Evolutionary conservation across 2,888 invertebrate species (phyloP).

Genomic region (Plutella xylostella): DNA sequence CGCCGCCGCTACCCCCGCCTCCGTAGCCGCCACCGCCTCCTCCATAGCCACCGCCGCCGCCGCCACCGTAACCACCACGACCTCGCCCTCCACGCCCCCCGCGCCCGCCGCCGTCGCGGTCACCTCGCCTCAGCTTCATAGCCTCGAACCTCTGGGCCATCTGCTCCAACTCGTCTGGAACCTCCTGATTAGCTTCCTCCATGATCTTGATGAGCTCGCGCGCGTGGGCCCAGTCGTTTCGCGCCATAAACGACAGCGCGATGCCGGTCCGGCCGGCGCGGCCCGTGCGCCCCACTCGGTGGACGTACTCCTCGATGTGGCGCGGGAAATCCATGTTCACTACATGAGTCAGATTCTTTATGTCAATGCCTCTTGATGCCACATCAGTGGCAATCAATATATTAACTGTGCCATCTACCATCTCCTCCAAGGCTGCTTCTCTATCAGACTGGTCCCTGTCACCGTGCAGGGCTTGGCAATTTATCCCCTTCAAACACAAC

Average conservation of each 20-base stretch:
- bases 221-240: conserved; percentile 86
- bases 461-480: conserved; percentile 88
- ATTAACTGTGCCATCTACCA: conserved; percentile 81
- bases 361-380: conserved; percentile 94
- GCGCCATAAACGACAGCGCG: conserved; percentile 84
- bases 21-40: not conserved
- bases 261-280: conserved; percentile 89
- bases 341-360: conserved; percentile 89
- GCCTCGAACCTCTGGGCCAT: conserved; percentile 83
- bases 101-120: conserved; percentile 56
- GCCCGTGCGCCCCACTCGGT: conserved; percentile 95
- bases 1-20: not conserved
- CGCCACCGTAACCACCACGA: conserved; percentile 25
- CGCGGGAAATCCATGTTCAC: conserved; percentile 94
- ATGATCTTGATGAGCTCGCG: conserved; percentile 85
- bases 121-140: conserved; percentile 73
- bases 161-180: conserved; percentile 78
- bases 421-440: conserved; percentile 86
- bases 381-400: conserved; percentile 96
- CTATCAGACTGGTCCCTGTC: conserved; percentile 85
- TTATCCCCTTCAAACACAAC: conserved; percentile 75
- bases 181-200: conserved; percentile 86
- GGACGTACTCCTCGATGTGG: conserved; percentile 96
- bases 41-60: conserved; percentile 38
- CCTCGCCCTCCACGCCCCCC: conserved; percentile 39